Percentiles rank a stretch among this genome's conserved stretches.
phyloP scores from a whole-genome alignment of 2,888 invertebrate genomes.

The Hipparchia semele region DNA sequence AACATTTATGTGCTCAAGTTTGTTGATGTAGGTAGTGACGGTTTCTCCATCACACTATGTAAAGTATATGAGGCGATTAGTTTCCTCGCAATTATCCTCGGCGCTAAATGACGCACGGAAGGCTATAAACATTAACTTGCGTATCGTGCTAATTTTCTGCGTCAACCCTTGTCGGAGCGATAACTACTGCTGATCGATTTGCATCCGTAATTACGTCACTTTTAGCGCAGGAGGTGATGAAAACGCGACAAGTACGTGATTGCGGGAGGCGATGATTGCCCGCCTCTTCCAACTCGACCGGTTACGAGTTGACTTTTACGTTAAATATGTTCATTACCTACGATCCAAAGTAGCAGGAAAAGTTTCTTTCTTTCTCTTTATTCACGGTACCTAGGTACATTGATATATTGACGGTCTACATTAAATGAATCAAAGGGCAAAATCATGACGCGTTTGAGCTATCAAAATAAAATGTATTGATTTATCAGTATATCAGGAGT shows the following conservation, averaged over 20 bases:
- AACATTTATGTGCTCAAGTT: slow-evolving; percentile 18
- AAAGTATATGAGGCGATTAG: slow-evolving; percentile 31
- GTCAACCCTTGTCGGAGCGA: slow-evolving; percentile 74
- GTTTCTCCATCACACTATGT: slow-evolving; percentile 9
- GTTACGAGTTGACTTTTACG: slow-evolving; percentile 67
- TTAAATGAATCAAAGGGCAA: slow-evolving; percentile 45
- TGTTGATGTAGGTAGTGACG: slow-evolving; percentile 6
- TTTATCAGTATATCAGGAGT: slow-evolving; percentile 77
- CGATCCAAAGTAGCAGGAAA: slow-evolving; percentile 8
- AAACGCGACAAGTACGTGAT: slow-evolving; percentile 80
- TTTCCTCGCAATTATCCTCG: slow-evolving; percentile 65
- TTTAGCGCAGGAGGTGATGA: slow-evolving; percentile 79
- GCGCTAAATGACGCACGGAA: slow-evolving; percentile 70
- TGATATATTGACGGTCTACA: slow-evolving; percentile 38
- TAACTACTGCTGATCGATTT: slow-evolving; percentile 81
- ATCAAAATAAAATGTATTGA: slow-evolving; percentile 71
- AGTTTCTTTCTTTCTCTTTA: slow-evolving; percentile 1
- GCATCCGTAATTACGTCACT: slow-evolving; percentile 82
- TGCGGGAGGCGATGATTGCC: slow-evolving; percentile 61
- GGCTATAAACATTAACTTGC: slow-evolving; percentile 74
- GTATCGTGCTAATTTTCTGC: slow-evolving; percentile 78
- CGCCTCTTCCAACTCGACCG: slow-evolving; percentile 74
- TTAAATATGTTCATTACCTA: slow-evolving; percentile 36
- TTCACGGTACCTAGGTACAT: slow-evolving; percentile 14
- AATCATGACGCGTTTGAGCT: slow-evolving; percentile 51